Evolutionary conservation across 2,888 invertebrate genomes (phyloP).

Genomic region (Rugalucina vietnamica): DNA sequence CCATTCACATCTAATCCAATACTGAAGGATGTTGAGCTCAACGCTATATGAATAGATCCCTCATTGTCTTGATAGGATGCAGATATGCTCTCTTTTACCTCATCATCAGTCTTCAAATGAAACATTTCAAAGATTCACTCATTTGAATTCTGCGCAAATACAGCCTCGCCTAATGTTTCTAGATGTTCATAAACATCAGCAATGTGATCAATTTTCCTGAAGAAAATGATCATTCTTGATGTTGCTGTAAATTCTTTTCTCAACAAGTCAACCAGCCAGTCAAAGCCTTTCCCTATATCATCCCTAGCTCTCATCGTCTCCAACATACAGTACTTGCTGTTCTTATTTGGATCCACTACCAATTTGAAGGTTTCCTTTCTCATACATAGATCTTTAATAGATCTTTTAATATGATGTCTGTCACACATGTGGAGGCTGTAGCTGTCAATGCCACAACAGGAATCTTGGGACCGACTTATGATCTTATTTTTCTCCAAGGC

Average conservation of each 20-base stretch:
- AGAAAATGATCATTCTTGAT: conserved; percentile 43
- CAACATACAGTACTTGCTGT: conserved; percentile 20
- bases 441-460: too few relatives aligned
- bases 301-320: not conserved
- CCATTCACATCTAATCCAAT: conserved; percentile 46
- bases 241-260: not conserved
- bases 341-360: conserved; percentile 13
- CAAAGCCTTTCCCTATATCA: conserved; percentile 24
- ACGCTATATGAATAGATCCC: conserved; percentile 29
- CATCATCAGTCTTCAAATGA: conserved; percentile 40
- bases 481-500: too few relatives aligned
- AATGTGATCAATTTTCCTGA: conserved; percentile 37
- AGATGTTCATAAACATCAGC: conserved; percentile 42
- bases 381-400: too few relatives aligned
- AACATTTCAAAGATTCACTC: conserved; percentile 42
- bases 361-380: too few relatives aligned
- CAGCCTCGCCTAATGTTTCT: conserved; percentile 11
- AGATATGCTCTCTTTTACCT: conserved; percentile 15
- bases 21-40: conserved; percentile 47
- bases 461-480: too few relatives aligned
- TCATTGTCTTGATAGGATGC: conserved; percentile 15
- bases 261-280: conserved; percentile 28
- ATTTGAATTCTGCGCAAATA: conserved; percentile 15
- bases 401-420: too few relatives aligned
- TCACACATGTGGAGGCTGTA: too few relatives aligned